Conservation (phyloP, 2,113 vertebrate species). For the Geothlypis trichas region DNA sequence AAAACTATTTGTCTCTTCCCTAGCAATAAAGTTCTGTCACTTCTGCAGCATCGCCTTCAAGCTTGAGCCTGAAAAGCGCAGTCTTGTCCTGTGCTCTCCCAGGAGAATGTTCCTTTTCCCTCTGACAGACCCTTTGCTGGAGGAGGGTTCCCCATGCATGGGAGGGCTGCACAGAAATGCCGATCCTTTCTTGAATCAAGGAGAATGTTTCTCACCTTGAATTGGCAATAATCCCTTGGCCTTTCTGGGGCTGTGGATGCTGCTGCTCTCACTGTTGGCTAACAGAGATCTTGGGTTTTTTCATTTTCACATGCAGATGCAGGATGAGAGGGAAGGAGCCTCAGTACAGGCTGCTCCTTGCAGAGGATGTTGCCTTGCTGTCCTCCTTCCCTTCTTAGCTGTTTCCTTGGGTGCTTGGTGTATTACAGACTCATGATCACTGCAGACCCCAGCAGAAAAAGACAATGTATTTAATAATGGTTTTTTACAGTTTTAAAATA, state of each 20-base stretch:
- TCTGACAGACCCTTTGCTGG: background rate
- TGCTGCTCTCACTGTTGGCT: background rate
- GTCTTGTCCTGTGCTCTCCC: background rate
- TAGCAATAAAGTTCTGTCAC: background rate
- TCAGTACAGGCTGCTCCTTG: background rate
- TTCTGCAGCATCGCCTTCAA: background rate
- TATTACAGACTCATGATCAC: background rate
- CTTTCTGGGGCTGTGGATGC: background rate
- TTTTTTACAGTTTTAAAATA: background rate
- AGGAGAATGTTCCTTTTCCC: background rate
- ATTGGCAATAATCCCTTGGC: background rate
- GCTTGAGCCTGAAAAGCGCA: background rate
- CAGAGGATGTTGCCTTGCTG: background rate
- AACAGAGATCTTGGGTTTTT: background rate
- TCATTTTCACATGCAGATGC: accelerated
- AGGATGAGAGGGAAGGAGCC: background rate
- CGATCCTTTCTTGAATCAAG: background rate
- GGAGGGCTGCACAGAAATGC: background rate
- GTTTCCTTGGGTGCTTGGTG: background rate
- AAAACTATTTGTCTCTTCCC: background rate
- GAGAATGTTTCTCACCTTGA: background rate
- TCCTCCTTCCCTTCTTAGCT: background rate
- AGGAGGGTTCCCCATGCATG: background rate
- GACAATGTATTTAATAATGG: accelerated
- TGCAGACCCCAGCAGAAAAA: background rate